Percentiles rank a stretch among this genome's conserved stretches.
phyloP scores from a whole-genome alignment of 2,113 vertebrate genomes.

The Antechinus stuartii region DNA sequence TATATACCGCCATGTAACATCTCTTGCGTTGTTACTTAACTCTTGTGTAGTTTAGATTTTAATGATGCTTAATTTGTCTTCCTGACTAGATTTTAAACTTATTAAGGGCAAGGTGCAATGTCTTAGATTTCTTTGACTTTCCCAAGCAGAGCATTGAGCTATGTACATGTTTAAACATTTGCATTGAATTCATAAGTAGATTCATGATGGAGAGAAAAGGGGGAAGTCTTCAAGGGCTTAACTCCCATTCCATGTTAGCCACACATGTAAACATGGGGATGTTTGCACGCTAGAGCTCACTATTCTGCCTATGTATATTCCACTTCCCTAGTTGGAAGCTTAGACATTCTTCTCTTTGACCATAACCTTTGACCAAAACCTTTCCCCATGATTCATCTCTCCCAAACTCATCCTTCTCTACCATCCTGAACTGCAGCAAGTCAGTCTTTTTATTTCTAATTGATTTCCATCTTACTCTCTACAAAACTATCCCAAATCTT shows the following conservation, averaged over 20 bases:
- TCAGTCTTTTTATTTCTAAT: background rate
- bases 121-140: background rate
- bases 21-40: background rate
- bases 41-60: background rate
- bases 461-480: background rate
- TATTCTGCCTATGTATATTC: background rate
- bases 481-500: background rate
- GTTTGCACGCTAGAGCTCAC: background rate
- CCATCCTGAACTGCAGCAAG: background rate
- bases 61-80: background rate
- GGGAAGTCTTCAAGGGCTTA: background rate
- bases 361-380: background rate
- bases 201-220: background rate
- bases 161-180: background rate
- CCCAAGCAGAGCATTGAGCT: background rate
- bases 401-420: background rate
- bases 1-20: background rate
- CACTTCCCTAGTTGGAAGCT: background rate
- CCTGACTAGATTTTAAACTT: background rate
- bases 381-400: background rate
- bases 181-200: background rate
- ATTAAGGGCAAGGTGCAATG: background rate
- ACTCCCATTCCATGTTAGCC: background rate
- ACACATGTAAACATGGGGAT: background rate
- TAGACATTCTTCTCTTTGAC: background rate